Evolutionary conservation across 2,888 invertebrate genomes (phyloP), one percentile per base, ranked within the genome.

Genomic region (Branchipolynoe longqiensis): DNA sequence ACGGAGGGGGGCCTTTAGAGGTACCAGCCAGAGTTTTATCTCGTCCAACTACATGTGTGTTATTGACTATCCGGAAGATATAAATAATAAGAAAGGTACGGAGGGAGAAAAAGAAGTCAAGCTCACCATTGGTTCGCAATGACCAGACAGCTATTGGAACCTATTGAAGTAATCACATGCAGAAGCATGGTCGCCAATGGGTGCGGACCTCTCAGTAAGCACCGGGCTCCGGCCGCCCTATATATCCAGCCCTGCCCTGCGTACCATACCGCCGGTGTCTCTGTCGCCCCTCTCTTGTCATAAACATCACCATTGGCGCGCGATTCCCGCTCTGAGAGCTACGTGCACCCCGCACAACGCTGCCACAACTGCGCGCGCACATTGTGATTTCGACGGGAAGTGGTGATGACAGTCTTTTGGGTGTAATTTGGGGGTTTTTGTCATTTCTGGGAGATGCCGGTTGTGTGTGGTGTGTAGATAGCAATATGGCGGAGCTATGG

Each of bases 81-180:
- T n/a, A n/a, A n/a, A n/a, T n/a, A n/a, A n/a, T n/a, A n/a, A n/a
- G n/a, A n/a, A n/a, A n/a, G n/a, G n/a, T n/a, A n/a, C n/a, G n/a
- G n/a, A n/a, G n/a, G n/a, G n/a, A n/a, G 18, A 18, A 78, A 78
- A 48, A 54, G 78, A 78, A 78, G 78, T 78, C 78, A 78, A 78
- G 41, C 54, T 54, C 48, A 48, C 78, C 78, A 78, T 78, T 41
- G 33, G 78, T 78, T 33, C 78, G 33, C 78, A 54, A 78, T 78
- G 78, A 78, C 78, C 78, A 78, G 78, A 78, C 78, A 78, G 25
- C 78, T 78, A 78, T 78, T 25, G 78, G 28, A 78, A 78, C 78
- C 78, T 78, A 78, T 3, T 31, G 78, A 78, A 40, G 78, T 48
- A 78, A 78, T 78, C 78, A 78, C 78, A 78, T 78, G 78, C 78